These are phyloP conservation scores for Cairina moschata DNA, from an alignment of 2,113 vertebrate species.

Conservation along the genomic window DNA sequence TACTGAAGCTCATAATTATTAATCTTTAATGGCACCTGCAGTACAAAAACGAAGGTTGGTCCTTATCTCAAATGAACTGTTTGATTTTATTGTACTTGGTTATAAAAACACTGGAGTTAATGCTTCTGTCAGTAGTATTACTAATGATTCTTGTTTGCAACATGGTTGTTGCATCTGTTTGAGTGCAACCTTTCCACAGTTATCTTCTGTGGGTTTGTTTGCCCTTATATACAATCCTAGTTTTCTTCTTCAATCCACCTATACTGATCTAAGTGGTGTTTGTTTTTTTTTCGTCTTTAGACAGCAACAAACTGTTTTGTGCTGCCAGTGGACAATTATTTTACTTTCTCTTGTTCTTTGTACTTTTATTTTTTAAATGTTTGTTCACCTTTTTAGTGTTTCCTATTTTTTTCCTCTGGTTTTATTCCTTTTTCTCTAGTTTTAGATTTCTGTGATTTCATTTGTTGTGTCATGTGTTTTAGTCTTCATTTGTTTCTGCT, in stretches of 20 bases:
- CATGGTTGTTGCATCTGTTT: background rate
- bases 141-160: background rate
- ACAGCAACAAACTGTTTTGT: background rate
- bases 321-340: background rate
- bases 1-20: slow-evolving; percentile 26
- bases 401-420: background rate
- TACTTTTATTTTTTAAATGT: background rate
- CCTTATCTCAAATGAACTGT: background rate
- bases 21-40: slow-evolving; percentile 21
- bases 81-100: slow-evolving; percentile 17
- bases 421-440: background rate
- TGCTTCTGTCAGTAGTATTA: background rate
- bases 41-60: background rate
- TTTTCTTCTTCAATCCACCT: background rate
- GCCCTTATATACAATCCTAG: background rate
- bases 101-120: background rate
- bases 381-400: background rate
- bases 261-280: background rate
- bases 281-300: background rate
- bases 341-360: background rate
- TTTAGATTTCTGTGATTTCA: background rate
- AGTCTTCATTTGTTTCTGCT: background rate
- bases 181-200: background rate
- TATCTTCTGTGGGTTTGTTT: background rate
- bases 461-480: background rate